These are phyloP conservation scores for Chydorus sphaericus DNA, from an alignment of 2,888 invertebrate genomes.

Conservation along the genomic window DNA sequence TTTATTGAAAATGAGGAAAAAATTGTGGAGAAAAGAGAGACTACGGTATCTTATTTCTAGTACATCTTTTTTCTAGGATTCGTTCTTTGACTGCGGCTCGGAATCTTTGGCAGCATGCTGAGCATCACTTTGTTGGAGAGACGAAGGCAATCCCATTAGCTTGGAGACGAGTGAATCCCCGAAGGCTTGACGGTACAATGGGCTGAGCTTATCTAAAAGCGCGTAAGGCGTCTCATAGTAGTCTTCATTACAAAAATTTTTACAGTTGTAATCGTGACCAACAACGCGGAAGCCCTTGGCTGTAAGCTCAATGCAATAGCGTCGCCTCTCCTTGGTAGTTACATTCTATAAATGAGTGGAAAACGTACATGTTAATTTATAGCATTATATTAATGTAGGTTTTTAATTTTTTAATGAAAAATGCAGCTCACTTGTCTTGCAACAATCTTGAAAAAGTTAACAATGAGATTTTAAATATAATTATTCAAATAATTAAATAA, in stretches of 20 bases:
- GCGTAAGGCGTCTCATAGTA: conserved; percentile 71
- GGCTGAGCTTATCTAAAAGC: conserved; percentile 56
- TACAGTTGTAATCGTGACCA: conserved; percentile 39
- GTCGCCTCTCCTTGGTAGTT: conserved; percentile 52
- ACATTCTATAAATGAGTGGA: conserved; percentile 54
- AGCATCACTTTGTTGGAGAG: conserved; percentile 6
- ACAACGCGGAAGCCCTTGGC: conserved; percentile 56
- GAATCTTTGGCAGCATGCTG: no score
- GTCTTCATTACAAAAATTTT: conserved; percentile 24
- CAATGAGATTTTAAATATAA: no score
- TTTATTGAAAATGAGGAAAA: no score
- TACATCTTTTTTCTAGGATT: no score
- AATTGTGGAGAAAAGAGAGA: no score
- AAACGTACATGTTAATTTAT: conserved; percentile 40
- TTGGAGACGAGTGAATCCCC: conserved; percentile 46
- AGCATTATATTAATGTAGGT: conserved; percentile 46
- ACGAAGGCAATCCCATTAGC: conserved; percentile 20
- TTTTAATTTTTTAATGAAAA: no score
- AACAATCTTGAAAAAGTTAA: no score
- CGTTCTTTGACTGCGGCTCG: neutral
- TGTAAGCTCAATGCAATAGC: conserved; percentile 59
- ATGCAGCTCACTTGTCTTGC: no score
- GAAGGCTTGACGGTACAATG: conserved; percentile 54
- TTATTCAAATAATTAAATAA: no score
- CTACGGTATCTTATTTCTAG: no score